Evolutionary conservation across 2,113 vertebrate species (phyloP), one percentile per base, ranked within the genome.

Genomic region (Neolamprologus toae): DNA sequence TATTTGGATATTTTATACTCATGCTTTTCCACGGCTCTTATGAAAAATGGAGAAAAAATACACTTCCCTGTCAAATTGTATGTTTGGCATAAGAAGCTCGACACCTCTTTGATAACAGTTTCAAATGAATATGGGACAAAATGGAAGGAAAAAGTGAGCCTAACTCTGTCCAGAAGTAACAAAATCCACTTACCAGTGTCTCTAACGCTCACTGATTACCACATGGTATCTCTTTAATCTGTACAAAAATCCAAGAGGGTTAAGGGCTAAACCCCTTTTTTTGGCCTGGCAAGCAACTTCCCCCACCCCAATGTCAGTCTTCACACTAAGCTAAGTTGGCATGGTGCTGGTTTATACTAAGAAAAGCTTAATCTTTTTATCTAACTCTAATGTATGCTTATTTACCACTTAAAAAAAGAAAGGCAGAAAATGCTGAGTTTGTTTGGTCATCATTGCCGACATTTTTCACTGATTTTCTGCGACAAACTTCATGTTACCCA

Each of bases 211-310:
- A 78, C 26, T 78, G 45, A 49, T 49, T 78, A 78, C 71, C 45
- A 78, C 45, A 78, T 78, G 5, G 45, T 78, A 78, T 78, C 71
- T 31, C 45, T 49, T 78, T 78, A 78, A 78, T 78, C 45, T 78
- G 71, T 78, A 31, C 71, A 49, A n/a, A 78, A 78, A 49, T 78
- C 71, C 71, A 78, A 49, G 42, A 78, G 45, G 71, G 71, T 78
- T 31, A 49, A 12, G 26, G 71, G 26, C 71, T 78, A 78, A 78
- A 49, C 42, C 71, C 9, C 26, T 76, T 76, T 76, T 28, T 47
- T 76, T 76, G 37, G 71, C 71, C 40, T 31, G 42, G 71, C 71
- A 78, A 78, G 42, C 71, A 21, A 23, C 21, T 42, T 7, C 35
- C 71, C 71, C 42, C 21, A 28, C 42, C 71, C 42, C 42, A 19